A percentile compares a stretch with the other conserved stretches of the same genome.
These are phyloP conservation scores for Tethea ocularis DNA, from an alignment of 2,888 invertebrate genomes.

Conservation along the genomic window DNA sequence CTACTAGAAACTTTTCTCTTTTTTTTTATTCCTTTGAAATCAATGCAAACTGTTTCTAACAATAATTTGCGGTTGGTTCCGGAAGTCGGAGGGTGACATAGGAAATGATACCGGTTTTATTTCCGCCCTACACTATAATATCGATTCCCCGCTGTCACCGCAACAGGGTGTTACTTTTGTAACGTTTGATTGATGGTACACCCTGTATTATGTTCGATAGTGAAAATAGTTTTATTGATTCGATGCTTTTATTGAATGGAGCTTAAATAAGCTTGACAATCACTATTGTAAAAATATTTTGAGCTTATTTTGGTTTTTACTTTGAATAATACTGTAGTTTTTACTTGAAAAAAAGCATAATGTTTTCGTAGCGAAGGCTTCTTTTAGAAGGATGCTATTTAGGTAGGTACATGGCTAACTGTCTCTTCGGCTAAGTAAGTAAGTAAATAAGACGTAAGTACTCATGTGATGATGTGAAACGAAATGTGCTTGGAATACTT, in stretches of 20 bases:
- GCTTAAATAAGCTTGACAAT: not conserved
- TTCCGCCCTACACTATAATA: slow-evolving; percentile 64
- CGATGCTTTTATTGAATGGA: not conserved
- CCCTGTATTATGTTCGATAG: slow-evolving; percentile 49
- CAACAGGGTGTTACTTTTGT: slow-evolving; percentile 62
- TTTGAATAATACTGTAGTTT: too few species aligned
- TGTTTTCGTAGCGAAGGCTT: too few species aligned
- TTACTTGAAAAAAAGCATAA: too few species aligned
- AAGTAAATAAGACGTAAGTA: too few species aligned
- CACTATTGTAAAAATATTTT: not conserved
- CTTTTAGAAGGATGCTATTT: too few species aligned
- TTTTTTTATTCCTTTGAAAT: not conserved
- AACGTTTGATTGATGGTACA: slow-evolving; percentile 69
- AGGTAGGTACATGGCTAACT: too few species aligned
- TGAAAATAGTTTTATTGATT: slow-evolving; percentile 51
- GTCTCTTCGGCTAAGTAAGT: too few species aligned
- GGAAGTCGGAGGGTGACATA: slow-evolving; percentile 63
- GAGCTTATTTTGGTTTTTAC: too few species aligned
- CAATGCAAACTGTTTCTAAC: slow-evolving; percentile 20
- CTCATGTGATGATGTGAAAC: too few species aligned
- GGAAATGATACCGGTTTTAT: slow-evolving; percentile 77
- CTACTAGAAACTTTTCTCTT: too few species aligned
- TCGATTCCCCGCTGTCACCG: slow-evolving; percentile 70
- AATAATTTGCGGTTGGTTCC: slow-evolving; percentile 37
- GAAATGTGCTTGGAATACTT: too few species aligned